Evolutionary conservation across 2,888 invertebrate species (phyloP), one percentile per base, ranked within the genome.

Genomic region (Drepanosiphum platanoidis): DNA sequence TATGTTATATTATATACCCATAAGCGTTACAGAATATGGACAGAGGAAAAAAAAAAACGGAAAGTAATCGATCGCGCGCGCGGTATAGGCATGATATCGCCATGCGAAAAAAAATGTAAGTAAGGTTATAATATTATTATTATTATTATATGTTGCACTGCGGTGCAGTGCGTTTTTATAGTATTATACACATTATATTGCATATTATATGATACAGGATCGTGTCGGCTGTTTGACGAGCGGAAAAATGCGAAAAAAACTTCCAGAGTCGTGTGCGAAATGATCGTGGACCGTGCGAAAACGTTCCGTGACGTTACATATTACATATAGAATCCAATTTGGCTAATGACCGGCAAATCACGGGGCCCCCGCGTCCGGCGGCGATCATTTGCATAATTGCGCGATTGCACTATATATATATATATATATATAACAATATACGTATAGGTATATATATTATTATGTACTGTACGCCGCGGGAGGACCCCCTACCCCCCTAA

Each of bases 301-400:
- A 34, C 34, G 34, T 58, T 58, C 30, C 61, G 77, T 77, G 77
- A 71, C 36, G 70, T 71, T 36, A 9, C 8, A 42, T 9, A 11
- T 46, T 46, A 46, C 11, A 46, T 42, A 78, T 42, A 68, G 46
- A 34, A 80, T 81, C 52, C 27, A 58, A 81, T 81, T 70, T 71
- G 79, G 46, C 52, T 68, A 81, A 81, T 70, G 52, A 81, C 36
- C 81, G 81, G 71, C 70, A 71, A 81, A 81, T 81, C 81, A 22
- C 74, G 46, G n/a, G 27, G 9, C 27, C 34, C n/a, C 81, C 46
- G 42, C 34, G 64, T 46, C 46, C 34, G 52, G 46, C 46, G 22
- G 13, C 32, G 15, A 13, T 36, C 58, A 32, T 75, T 75, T 52
- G 52, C 30, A 75, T 52, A 75, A 52, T 75, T 22, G 32, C 3